Percentiles rank a stretch among this genome's conserved stretches.
Evolutionary conservation across 2,113 vertebrate genomes (phyloP).

Genomic region (Ia io): DNA sequence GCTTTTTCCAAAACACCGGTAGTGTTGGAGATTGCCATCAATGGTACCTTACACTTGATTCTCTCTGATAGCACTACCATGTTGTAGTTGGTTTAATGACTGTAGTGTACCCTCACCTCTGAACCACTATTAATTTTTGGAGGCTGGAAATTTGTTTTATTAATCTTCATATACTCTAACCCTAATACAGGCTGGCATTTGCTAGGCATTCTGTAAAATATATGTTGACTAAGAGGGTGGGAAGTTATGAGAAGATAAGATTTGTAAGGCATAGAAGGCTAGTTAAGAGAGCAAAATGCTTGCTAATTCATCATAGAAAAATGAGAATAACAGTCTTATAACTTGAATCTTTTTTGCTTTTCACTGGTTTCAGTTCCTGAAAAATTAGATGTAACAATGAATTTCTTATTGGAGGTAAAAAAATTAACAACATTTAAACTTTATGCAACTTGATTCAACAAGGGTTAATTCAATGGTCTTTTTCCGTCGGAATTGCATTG

Average conservation of each 20-base stretch:
- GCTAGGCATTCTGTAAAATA: not conserved
- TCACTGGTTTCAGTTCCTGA: not conserved
- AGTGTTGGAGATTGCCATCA: not conserved
- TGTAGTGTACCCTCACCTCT: not conserved
- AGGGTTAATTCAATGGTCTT: not conserved
- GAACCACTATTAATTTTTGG: not conserved
- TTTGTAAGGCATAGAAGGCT: not conserved
- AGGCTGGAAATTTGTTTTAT: not conserved
- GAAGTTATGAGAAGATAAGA: not conserved
- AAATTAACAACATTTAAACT: not conserved
- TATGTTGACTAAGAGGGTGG: not conserved
- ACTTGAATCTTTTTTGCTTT: not conserved
- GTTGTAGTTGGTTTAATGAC: not conserved
- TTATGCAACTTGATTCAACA: not conserved
- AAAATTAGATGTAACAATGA: not conserved
- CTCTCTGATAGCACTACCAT: not conserved
- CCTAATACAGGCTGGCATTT: not conserved
- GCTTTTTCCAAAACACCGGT: not conserved
- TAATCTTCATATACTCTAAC: not conserved
- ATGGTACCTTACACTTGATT: not conserved
- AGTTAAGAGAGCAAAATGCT: not conserved
- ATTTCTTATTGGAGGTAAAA: not conserved
- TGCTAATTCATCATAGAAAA: conserved; percentile 5
- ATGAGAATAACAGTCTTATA: not conserved
- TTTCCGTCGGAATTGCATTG: not conserved